Conservation (phyloP, 2,113 vertebrate genomes). For the Epinephelus fuscoguttatus region DNA sequence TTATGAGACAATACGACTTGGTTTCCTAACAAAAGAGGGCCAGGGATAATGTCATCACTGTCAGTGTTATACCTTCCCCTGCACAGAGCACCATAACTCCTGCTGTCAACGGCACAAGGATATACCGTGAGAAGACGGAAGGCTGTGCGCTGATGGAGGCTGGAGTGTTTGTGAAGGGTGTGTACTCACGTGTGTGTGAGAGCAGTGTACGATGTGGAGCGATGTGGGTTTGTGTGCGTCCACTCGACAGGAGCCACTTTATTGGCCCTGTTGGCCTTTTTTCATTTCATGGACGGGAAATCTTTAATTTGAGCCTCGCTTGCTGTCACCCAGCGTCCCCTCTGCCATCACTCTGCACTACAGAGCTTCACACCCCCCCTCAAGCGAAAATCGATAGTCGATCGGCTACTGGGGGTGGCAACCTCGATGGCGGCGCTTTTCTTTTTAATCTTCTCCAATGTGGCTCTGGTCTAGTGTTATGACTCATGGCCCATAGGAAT, state of each 20-base stretch:
- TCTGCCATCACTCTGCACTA: slow-evolving; percentile 53
- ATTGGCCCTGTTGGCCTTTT: slow-evolving; percentile 66
- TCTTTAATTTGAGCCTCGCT: slow-evolving; percentile 75
- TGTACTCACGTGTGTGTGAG: neutral
- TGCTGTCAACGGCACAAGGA: slow-evolving; percentile 41
- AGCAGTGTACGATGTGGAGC: neutral
- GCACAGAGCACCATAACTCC: slow-evolving; percentile 52
- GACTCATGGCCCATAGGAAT: slow-evolving; percentile 19
- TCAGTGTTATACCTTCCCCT: slow-evolving; percentile 57
- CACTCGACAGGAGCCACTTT: slow-evolving; percentile 58
- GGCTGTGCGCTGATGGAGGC: neutral
- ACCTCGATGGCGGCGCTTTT: slow-evolving; percentile 13
- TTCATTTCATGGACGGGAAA: slow-evolving; percentile 80
- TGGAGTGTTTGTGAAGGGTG: slow-evolving; percentile 3
- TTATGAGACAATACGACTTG: slow-evolving; percentile 72
- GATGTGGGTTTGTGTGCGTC: slow-evolving; percentile 1
- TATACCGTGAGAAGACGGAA: neutral
- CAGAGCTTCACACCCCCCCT: slow-evolving; percentile 17
- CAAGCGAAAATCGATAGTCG: slow-evolving; percentile 67
- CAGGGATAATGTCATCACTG: slow-evolving; percentile 79
- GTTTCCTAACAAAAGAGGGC: slow-evolving; percentile 76
- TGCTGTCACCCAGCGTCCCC: slow-evolving; percentile 58
- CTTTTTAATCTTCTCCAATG: slow-evolving; percentile 50
- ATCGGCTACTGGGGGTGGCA: slow-evolving; percentile 25
- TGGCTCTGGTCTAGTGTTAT: slow-evolving; percentile 22